phyloP scores from a whole-genome alignment of 1,140 invertebrate species.

The Eubasilissa regina region DNA sequence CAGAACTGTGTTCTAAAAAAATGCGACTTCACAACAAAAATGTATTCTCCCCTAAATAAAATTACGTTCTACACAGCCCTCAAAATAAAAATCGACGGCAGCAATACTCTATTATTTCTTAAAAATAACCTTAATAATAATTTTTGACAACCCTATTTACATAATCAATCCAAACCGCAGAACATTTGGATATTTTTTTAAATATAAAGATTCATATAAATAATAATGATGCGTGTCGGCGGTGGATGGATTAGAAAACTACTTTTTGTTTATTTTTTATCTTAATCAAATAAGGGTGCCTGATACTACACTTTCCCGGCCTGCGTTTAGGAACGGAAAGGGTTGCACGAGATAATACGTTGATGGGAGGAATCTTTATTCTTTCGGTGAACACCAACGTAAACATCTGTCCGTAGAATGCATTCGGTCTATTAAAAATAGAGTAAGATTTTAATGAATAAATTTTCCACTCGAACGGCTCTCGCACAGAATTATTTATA shows the following conservation, averaged over 20 bases:
- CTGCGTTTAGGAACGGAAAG: constrained; percentile 56
- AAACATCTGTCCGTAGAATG: constrained; percentile 46
- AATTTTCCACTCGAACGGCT: constrained; percentile 7
- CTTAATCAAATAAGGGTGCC: constrained; percentile 59
- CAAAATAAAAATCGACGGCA: no score
- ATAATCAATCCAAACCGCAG: no score
- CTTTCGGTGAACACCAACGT: constrained; percentile 23
- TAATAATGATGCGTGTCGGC: constrained; percentile 50
- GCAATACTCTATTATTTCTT: no score
- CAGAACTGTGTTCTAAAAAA: no score
- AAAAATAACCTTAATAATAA: no score
- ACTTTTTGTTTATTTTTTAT: constrained; percentile 49
- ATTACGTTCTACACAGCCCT: no score
- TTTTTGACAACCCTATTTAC: no score
- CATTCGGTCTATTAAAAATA: constrained; percentile 29
- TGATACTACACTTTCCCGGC: constrained; percentile 35
- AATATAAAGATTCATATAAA: constrained; percentile 11
- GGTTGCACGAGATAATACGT: constrained; percentile 55
- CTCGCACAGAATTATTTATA: not conserved
- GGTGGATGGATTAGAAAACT: constrained; percentile 28
- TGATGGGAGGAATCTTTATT: constrained; percentile 3
- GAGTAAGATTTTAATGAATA: constrained; percentile 26
- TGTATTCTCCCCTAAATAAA: no score
- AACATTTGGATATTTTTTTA: no score
- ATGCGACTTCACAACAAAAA: no score